These are phyloP conservation scores for Sinocyclocheilus maitianheensis DNA, from an alignment of 2,113 vertebrate genomes.

Conservation along the genomic window DNA sequence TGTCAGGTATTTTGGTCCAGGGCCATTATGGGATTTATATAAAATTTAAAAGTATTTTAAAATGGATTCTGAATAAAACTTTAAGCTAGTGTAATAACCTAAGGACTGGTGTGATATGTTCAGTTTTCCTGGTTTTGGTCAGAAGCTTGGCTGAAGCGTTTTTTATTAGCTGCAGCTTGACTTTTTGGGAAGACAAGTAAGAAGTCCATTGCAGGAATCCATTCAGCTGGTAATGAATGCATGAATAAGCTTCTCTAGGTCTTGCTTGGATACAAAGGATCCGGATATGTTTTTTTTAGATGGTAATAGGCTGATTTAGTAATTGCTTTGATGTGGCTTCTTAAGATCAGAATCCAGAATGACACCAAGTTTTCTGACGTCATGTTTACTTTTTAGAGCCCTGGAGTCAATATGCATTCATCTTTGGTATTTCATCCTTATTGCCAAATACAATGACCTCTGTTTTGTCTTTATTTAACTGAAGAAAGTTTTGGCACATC, in stretches of 20 bases:
- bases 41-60: neutral
- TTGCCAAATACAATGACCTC: neutral
- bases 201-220: neutral
- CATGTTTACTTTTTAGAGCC: neutral
- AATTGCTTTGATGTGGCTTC: neutral
- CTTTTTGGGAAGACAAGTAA: neutral
- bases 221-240: neutral
- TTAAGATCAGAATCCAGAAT: neutral
- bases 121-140: too few relatives aligned
- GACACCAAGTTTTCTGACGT: neutral
- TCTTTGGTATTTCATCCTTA: neutral
- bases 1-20: neutral
- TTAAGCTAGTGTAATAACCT: too few relatives aligned
- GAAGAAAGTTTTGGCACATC: neutral
- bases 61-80: too few relatives aligned
- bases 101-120: too few relatives aligned
- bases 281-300: neutral
- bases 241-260: neutral
- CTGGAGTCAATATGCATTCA: neutral
- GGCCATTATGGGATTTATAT: neutral
- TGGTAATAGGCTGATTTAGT: neutral
- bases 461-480: neutral
- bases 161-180: neutral
- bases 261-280: neutral
- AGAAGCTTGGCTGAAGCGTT: neutral